These are phyloP conservation scores for Paguma larvata DNA, from an alignment of 2,797 vertebrate genomes.

Conservation along the genomic window DNA sequence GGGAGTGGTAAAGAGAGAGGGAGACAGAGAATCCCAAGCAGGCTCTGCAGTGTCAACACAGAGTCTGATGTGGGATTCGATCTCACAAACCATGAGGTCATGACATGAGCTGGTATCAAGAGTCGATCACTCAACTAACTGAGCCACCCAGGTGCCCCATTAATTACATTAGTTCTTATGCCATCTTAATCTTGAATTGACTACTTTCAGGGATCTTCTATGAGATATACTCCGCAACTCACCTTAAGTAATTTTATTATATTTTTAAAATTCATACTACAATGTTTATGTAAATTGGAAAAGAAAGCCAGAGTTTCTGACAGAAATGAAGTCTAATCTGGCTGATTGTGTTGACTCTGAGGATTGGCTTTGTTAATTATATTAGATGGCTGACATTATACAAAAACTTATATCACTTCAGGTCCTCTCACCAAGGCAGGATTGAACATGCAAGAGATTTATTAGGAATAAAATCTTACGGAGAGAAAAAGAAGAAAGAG, in stretches of 20 bases:
- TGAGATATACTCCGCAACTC: constrained; percentile 1
- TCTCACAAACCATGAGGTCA: too few species aligned
- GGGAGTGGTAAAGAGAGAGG: too few species aligned
- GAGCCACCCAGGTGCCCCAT: background rate
- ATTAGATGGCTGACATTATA: background rate
- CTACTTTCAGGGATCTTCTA: constrained; percentile 1
- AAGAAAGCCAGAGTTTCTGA: background rate
- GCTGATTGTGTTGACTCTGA: background rate
- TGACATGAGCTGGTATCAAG: too few species aligned
- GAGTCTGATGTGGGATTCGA: too few species aligned
- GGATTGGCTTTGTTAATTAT: background rate
- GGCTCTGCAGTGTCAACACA: too few species aligned
- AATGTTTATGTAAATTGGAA: background rate
- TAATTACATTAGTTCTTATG: constrained; percentile 20
- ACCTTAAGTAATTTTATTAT: background rate
- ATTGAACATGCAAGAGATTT: background rate
- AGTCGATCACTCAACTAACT: too few species aligned
- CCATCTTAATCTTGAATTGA: constrained; percentile 41
- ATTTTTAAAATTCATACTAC: constrained; percentile 8
- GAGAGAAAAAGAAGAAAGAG: background rate
- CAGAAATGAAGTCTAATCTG: constrained; percentile 22
- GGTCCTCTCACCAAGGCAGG: background rate
- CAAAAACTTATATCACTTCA: background rate
- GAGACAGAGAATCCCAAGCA: too few species aligned
- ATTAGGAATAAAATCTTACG: background rate